Percentiles rank a stretch among this genome's conserved stretches.
Evolutionary conservation across 2,113 vertebrate species (phyloP).

Genomic region (Phrynosoma blainvillii): DNA sequence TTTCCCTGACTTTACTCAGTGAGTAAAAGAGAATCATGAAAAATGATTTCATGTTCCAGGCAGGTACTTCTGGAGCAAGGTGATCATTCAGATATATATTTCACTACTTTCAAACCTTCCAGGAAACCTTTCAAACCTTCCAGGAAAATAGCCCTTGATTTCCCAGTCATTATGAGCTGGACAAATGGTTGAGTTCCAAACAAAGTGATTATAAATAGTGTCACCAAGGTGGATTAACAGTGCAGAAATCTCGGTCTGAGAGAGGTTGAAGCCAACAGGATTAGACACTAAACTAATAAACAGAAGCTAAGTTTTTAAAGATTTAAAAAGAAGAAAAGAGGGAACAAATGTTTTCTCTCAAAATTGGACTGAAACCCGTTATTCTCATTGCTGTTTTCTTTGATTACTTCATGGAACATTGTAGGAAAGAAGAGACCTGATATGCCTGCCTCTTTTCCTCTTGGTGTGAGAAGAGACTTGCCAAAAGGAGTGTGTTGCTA

Average conservation of each 20-base stretch:
- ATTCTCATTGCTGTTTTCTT: constrained; percentile 24
- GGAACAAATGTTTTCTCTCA: background rate
- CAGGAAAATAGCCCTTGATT: background rate
- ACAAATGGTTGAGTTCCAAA: background rate
- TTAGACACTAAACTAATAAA: background rate
- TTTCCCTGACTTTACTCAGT: too few species aligned
- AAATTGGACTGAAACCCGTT: background rate
- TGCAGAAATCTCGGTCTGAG: background rate
- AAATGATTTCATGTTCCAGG: too few species aligned
- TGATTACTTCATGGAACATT: constrained; percentile 18
- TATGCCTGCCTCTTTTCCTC: fast-evolving
- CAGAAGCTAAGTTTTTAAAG: background rate
- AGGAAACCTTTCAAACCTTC: background rate
- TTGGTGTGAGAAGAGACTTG: constrained; percentile 4
- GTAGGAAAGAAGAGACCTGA: background rate
- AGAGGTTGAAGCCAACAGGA: background rate
- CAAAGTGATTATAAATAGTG: background rate
- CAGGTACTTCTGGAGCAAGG: too few species aligned
- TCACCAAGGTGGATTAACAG: background rate
- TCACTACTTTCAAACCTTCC: background rate
- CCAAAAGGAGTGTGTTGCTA: background rate
- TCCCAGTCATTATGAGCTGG: background rate
- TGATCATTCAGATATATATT: background rate
- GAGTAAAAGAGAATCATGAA: too few species aligned
- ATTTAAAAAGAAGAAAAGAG: background rate